Evolutionary conservation across 2,113 vertebrate species (phyloP).

Genomic region (Athene cunicularia): DNA sequence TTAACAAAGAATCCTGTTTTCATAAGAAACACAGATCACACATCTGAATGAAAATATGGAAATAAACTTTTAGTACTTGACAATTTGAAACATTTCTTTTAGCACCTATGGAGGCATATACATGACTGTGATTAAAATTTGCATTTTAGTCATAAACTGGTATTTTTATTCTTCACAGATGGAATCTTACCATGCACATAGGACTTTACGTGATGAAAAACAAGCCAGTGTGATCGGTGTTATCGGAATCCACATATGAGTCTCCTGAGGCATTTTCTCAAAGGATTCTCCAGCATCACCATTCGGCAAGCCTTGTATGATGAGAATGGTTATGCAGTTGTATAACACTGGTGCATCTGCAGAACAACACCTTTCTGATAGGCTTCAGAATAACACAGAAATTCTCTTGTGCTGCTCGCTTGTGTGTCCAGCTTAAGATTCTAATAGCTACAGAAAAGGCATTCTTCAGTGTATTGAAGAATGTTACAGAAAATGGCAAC

Average conservation of each 20-base stretch:
- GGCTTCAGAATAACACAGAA: not conserved
- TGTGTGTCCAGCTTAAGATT: not conserved
- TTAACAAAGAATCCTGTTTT: not conserved
- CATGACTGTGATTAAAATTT: not conserved
- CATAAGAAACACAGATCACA: not conserved
- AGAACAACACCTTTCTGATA: not conserved
- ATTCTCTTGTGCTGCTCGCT: not conserved
- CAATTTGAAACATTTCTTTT: not conserved
- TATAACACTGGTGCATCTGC: not conserved
- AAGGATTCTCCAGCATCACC: not conserved
- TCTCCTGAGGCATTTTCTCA: not conserved
- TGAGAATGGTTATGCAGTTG: too few relatives aligned
- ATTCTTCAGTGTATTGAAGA: not conserved
- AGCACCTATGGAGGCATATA: not conserved
- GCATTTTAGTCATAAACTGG: not conserved
- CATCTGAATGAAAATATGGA: not conserved
- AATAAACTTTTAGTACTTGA: not conserved
- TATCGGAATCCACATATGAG: not conserved
- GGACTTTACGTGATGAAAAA: rapidly evolving
- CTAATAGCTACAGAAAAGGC: not conserved
- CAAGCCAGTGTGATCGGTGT: not conserved
- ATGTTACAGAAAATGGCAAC: not conserved
- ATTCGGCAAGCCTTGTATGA: not conserved
- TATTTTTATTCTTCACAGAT: not conserved
- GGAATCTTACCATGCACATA: not conserved